These are phyloP conservation scores for Falco novaeseelandiae DNA, from an alignment of 2,797 vertebrate species.

Conservation along the genomic window DNA sequence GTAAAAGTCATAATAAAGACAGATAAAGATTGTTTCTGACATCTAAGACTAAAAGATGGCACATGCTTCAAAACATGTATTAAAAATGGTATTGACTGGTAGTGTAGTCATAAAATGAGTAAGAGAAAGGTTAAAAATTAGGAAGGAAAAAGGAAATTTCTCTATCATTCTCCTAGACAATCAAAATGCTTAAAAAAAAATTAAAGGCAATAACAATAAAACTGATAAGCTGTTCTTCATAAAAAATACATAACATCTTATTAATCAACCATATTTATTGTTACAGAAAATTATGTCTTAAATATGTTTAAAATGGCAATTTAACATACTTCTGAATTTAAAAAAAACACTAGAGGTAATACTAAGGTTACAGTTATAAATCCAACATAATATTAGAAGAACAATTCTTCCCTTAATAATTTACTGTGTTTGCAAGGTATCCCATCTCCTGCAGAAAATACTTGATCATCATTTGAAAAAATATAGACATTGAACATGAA, in stretches of 20 bases:
- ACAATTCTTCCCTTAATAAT: neutral
- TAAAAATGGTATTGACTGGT: neutral
- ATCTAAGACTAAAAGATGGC: neutral
- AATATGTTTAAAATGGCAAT: neutral
- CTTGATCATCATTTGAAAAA: neutral
- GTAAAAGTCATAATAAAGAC: neutral
- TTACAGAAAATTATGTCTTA: neutral
- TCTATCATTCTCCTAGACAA: neutral
- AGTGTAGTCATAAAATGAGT: neutral
- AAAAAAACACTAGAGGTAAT: neutral
- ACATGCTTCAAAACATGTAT: neutral
- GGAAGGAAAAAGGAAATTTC: neutral
- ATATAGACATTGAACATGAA: neutral
- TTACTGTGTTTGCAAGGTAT: neutral
- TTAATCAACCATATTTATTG: neutral
- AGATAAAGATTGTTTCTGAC: neutral
- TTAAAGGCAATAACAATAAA: neutral
- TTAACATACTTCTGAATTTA: neutral
- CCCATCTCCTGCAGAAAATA: neutral
- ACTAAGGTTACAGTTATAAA: neutral
- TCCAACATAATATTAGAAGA: neutral
- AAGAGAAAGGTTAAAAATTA: neutral
- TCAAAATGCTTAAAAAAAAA: neutral
- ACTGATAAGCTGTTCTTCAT: neutral
- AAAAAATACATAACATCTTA: neutral